Conservation (phyloP, 53 echinoderm and acorn worm genomes). For the Patiria pectinifera region DNA sequence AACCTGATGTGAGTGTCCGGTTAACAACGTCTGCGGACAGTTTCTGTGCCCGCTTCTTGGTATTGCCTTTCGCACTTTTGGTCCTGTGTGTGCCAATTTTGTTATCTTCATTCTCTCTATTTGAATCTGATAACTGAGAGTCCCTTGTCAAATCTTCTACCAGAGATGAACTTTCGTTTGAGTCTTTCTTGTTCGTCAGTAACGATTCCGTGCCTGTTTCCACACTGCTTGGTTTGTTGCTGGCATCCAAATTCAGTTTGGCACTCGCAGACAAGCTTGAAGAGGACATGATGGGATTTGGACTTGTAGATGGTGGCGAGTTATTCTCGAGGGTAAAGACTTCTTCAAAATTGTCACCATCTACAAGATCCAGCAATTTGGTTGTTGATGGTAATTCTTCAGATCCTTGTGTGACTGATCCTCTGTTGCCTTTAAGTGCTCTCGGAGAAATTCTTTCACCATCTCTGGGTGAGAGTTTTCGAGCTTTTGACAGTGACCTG, state of each 20-base stretch:
- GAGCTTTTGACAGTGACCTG: neutral
- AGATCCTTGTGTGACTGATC: neutral
- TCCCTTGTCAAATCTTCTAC: neutral
- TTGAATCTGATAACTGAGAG: neutral
- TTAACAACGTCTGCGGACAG: constrained; percentile 58
- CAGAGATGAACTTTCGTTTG: neutral
- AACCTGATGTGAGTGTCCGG: constrained; percentile 64
- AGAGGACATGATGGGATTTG: constrained; percentile 6
- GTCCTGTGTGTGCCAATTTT: neutral
- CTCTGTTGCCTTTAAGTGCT: neutral
- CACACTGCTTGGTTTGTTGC: neutral
- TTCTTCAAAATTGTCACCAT: constrained; percentile 9
- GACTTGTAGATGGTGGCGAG: constrained; percentile 35
- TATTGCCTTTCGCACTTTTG: neutral
- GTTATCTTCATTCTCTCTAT: neutral
- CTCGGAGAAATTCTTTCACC: neutral
- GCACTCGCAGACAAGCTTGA: neutral
- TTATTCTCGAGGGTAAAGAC: neutral
- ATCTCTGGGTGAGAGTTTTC: neutral
- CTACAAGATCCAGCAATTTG: constrained; percentile 6
- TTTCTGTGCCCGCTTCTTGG: neutral
- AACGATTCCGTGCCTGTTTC: neutral
- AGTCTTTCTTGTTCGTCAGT: neutral
- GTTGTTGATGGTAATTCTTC: neutral
- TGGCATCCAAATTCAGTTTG: no score